Conservation (phyloP, 2,797 vertebrate genomes). For the Manis javanica region DNA sequence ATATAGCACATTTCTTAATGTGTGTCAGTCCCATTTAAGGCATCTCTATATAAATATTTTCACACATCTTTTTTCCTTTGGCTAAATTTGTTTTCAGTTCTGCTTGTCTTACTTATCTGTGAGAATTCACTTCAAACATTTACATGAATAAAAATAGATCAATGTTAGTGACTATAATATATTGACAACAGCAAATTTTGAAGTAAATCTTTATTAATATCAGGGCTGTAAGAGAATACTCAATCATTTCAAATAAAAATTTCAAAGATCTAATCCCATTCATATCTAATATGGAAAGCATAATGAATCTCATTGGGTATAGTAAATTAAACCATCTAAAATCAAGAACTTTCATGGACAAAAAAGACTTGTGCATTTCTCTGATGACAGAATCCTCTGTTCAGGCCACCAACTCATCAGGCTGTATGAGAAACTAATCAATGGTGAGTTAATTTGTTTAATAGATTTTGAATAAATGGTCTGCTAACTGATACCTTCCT, state of each 20-base stretch:
- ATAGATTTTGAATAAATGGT: slow-evolving; percentile 66
- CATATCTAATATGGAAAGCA: not conserved
- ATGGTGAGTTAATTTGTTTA: slow-evolving; percentile 67
- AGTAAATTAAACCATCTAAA: not conserved
- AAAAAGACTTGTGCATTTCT: not conserved
- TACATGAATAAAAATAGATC: slow-evolving; percentile 47
- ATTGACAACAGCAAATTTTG: slow-evolving; percentile 12
- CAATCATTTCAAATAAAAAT: slow-evolving; percentile 47
- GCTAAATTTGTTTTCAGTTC: slow-evolving; percentile 60
- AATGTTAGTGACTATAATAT: slow-evolving; percentile 7
- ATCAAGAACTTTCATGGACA: not conserved
- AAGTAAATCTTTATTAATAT: slow-evolving; percentile 13
- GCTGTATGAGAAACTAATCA: slow-evolving; percentile 34
- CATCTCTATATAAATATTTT: slow-evolving; percentile 62
- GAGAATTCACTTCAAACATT: slow-evolving; percentile 59
- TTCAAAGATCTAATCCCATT: not conserved
- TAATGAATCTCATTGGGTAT: slow-evolving; percentile 21
- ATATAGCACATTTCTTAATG: slow-evolving; percentile 61
- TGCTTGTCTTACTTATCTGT: slow-evolving; percentile 36
- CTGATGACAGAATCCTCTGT: not conserved
- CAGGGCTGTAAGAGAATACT: not conserved
- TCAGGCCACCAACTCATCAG: not conserved
- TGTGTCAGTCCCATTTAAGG: slow-evolving; percentile 41
- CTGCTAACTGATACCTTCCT: not conserved
- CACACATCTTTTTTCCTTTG: slow-evolving; percentile 43